Evolutionary conservation across 2,888 invertebrate species (phyloP), one percentile per base, ranked within the genome.

Genomic region (Anagyrus pseudococci): DNA sequence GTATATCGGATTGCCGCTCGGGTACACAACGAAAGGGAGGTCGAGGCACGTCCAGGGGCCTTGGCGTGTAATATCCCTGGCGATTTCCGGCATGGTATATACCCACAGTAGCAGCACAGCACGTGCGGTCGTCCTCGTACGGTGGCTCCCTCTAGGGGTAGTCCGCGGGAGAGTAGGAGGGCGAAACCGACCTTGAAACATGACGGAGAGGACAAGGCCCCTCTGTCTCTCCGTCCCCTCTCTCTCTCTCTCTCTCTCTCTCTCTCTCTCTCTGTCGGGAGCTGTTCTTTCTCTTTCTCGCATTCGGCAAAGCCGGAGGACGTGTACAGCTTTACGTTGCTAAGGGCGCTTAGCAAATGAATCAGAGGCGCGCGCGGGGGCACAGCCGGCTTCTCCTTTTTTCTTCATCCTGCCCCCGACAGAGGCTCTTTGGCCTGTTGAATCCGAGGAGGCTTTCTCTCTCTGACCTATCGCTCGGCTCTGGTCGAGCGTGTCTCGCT

Each of bases 131-230:
- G 4, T 44, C 19, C 17, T 44, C 69, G 66, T 61, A 26, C 66
- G 40, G 70, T 73, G 73, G 71, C 69, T 71, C 74, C 73, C 70
- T 62, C 75, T 73, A 49, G 46, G 41, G 60, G 22, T 40, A 7
- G 17, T 10, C 22, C 4, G 33, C 15, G 15, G 15, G 15, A 47
- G 1, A 7, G 43, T 37, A 37, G n/a, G 37, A 25, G 49, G 50
- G 33, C 41, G 70, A 71, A 68, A 74, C 71, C 76, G 78, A 78
- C 79, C 79, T 79, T 79, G 79, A 79, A 78, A 64, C 68, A 66
- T 56, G 68, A 67, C 67, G 65, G 68, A 64, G 61, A 65, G 70
- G 74, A 73, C 72, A 74, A 73, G 72, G 70, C 74, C 73, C 77
- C 70, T 69, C 70, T n/a, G 23, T 49, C n/a, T 19, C 63, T 71